These are phyloP conservation scores for Polymixis flavicincta DNA, from an alignment of 2,888 invertebrate species.

Conservation along the genomic window DNA sequence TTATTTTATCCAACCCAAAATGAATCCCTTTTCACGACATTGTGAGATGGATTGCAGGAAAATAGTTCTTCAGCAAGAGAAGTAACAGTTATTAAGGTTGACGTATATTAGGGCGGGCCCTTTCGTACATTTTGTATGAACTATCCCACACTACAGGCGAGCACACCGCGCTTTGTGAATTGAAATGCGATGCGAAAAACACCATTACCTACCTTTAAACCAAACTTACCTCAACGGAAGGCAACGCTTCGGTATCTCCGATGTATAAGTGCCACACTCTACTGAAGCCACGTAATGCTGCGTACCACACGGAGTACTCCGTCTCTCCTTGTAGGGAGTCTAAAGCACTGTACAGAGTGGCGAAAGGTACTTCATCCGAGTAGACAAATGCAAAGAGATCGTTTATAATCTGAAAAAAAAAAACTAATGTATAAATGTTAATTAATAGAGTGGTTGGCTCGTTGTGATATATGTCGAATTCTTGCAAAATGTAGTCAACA, in stretches of 20 bases:
- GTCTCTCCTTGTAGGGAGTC: constrained; percentile 92
- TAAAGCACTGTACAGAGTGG: constrained; percentile 90
- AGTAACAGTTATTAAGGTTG: neutral
- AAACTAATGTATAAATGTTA: neutral
- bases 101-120: no score
- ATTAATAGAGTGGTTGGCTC: neutral
- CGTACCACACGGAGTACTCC: constrained; percentile 94
- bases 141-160: no score
- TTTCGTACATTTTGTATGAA: no score
- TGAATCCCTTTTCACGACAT: neutral
- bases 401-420: constrained; percentile 91
- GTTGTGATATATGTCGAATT: neutral
- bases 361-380: constrained; percentile 91
- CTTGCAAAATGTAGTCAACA: neutral
- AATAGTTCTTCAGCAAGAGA: neutral
- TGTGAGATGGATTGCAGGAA: neutral
- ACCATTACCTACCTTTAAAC: neutral
- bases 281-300: constrained; percentile 90
- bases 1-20: no score
- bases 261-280: constrained; percentile 80
- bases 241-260: constrained; percentile 73
- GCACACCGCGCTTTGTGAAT: no score
- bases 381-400: constrained; percentile 94
- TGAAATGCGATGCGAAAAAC: neutral
- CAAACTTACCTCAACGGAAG: constrained; percentile 77